Evolutionary conservation across 2,113 vertebrate species (phyloP).

Genomic region (Cyprichromis sp.): DNA sequence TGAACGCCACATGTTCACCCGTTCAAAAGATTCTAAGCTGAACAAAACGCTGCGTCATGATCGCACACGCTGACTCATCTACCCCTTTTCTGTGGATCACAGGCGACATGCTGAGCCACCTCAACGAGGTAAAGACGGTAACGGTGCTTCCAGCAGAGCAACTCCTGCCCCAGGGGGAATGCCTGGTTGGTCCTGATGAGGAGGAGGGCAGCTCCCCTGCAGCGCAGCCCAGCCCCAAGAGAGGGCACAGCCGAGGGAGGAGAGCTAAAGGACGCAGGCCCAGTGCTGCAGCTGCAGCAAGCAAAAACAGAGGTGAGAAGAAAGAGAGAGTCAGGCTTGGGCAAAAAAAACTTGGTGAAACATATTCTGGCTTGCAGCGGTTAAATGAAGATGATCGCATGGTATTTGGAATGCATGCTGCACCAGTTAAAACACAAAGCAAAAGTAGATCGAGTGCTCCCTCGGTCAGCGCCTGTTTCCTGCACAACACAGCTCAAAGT

Average conservation of each 20-base stretch:
- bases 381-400: fast-evolving
- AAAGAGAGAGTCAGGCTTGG: background rate
- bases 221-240: constrained; percentile 61
- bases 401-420: background rate
- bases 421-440: background rate
- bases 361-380: background rate
- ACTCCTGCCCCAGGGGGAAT: constrained; percentile 53
- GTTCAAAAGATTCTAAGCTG: background rate
- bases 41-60: background rate
- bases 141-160: constrained; percentile 28
- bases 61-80: background rate
- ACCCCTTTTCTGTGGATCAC: background rate
- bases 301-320: constrained; percentile 70
- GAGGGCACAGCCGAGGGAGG: constrained; percentile 74
- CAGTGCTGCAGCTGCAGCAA: constrained; percentile 38
- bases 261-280: constrained; percentile 73
- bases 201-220: background rate
- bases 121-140: constrained; percentile 67
- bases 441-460: background rate
- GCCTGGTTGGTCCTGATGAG: background rate
- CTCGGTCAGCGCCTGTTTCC: background rate
- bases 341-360: background rate
- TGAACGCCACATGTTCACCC: background rate
- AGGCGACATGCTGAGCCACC: constrained; percentile 78
- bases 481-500: background rate